Base-by-base conservation (phyloP, 1,140 invertebrate species). In the Phymastichus coffea region DNA sequence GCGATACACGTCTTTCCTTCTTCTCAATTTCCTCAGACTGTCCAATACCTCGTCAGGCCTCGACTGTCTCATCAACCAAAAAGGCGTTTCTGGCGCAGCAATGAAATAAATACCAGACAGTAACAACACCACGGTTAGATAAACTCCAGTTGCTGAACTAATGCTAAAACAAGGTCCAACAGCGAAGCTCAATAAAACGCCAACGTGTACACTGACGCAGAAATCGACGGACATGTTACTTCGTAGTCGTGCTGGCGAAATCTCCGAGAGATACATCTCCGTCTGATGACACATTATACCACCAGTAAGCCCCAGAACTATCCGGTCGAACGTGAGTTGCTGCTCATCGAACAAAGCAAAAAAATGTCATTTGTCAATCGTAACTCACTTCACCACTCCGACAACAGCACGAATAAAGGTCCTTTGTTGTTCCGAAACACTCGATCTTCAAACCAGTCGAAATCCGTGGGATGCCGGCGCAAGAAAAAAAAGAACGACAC, bases 211-310 rank as follows among this genome's bases (percentile, higher is more conserved):
- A 4, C 41, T 15, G 3, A 3, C 43, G 35, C 35, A 37, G 9
- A 54, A 40, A 14, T 26, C 7, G 7, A 54, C 17, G 17, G 43
- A 56, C 23, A 54, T 20, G 22, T 26, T 49, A 9, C 46, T 33
- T 6, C 46, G 46, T 3, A n/a, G 12, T 12, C 17, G 3, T 1
- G 19, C 10, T 8, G 25, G 19, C 10, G 33, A 38, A 33, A 48
- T 40, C 35, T 47, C 43, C 10, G 51, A 54, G 12, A 54, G 33
- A 10, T 47, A 41, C 33, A 48, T 25, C 20, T 47, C 51, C 4
- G 44, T 47, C 14, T 56, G 41, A 1, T 46, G 20, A 9, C 20
- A 30, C 0, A 56, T 44, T 43, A 56, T 56, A 6, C 53, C 53
- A 10, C 41, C 41, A 12, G 28, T 28, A 4, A 46, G 2, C 1